Conservation (phyloP, 2,113 vertebrate genomes). For the Protobothrops mucrosquamatus region DNA sequence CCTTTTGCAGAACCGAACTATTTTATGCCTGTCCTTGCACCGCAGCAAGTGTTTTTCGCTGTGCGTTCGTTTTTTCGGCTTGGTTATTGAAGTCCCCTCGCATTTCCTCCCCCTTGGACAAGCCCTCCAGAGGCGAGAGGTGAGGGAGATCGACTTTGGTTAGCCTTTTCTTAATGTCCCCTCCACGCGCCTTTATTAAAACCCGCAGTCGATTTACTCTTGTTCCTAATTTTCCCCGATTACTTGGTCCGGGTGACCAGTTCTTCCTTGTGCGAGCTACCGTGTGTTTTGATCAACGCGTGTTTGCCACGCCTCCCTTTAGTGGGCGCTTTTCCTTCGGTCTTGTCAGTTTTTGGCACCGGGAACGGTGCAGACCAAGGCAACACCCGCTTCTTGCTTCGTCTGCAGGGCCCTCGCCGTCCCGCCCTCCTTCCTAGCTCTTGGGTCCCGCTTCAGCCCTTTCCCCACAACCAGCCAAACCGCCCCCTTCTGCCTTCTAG, state of each 20-base stretch:
- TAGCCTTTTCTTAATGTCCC: neutral
- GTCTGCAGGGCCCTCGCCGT: neutral
- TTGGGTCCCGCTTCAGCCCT: neutral
- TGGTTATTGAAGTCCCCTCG: neutral
- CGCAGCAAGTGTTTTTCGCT: neutral
- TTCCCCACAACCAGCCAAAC: neutral
- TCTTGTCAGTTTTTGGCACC: neutral
- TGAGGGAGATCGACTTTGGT: neutral
- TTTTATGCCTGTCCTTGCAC: neutral
- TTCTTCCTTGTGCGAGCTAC: neutral
- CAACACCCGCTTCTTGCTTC: neutral
- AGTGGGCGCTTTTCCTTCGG: neutral
- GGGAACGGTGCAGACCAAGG: neutral
- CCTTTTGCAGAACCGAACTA: neutral
- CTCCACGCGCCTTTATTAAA: neutral
- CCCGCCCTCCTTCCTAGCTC: neutral
- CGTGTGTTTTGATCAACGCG: neutral
- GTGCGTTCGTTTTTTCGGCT: neutral
- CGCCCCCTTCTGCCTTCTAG: neutral
- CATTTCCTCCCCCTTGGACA: neutral
- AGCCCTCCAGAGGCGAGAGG: neutral
- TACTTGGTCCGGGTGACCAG: neutral
- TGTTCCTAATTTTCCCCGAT: neutral
- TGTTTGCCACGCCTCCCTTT: constrained; percentile 15
- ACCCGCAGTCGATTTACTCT: neutral